Conservation (phyloP, 92 coral and sea anemone genomes). For the Actinernus sp. region DNA sequence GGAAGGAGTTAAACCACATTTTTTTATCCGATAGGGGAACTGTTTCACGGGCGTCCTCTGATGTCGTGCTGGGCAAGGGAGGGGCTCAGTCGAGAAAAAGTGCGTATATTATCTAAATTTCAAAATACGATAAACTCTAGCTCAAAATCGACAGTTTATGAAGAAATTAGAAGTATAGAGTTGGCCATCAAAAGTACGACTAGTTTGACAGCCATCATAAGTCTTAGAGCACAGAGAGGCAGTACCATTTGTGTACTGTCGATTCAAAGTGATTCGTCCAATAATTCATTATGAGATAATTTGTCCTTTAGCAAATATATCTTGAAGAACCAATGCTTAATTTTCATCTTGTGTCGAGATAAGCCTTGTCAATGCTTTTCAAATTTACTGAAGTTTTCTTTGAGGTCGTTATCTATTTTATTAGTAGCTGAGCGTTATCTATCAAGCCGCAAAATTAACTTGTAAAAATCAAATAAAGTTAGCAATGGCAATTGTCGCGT, state of each 20-base stretch:
- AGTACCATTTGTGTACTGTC: too few relatives aligned
- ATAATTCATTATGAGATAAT: slow-evolving; percentile 15
- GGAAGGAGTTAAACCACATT: slow-evolving; percentile 1
- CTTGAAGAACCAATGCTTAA: slow-evolving; percentile 17
- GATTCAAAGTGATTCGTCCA: too few relatives aligned
- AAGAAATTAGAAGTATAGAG: neutral
- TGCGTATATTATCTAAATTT: neutral
- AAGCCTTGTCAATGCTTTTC: slow-evolving; percentile 14
- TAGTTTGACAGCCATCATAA: too few relatives aligned
- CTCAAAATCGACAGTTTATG: neutral
- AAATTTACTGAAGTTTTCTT: slow-evolving; percentile 24
- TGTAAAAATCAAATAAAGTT: slow-evolving; percentile 47
- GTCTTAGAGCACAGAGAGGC: too few relatives aligned
- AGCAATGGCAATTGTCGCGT: slow-evolving; percentile 6
- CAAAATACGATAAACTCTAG: neutral
- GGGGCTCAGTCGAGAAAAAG: neutral
- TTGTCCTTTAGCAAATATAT: slow-evolving; percentile 9
- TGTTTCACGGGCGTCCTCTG: too few relatives aligned
- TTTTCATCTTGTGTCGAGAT: slow-evolving; percentile 10
- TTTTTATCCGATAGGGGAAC: slow-evolving; percentile 6
- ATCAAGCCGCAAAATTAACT: slow-evolving; percentile 38
- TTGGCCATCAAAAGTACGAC: too few relatives aligned
- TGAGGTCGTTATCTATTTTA: slow-evolving; percentile 17
- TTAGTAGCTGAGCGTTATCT: slow-evolving; percentile 29
- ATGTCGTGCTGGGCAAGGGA: too few relatives aligned